Percentiles rank a stretch among this genome's conserved stretches.
Conservation (phyloP, 2,888 invertebrate genomes). For the Pyrochroa serraticornis region DNA sequence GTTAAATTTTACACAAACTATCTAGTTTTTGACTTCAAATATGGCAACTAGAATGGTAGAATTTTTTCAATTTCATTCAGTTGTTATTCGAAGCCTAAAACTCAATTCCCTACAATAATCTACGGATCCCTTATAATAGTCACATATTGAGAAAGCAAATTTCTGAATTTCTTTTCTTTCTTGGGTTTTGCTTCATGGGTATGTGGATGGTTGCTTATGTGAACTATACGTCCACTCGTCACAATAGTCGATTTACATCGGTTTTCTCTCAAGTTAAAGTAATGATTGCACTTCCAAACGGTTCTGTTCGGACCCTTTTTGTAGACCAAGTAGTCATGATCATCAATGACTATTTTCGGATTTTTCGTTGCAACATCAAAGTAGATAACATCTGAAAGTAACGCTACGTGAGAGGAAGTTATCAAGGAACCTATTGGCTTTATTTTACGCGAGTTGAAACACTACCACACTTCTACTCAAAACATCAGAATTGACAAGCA, state of each 20-base stretch:
- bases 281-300: conserved; percentile 45
- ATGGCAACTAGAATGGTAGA: too few species aligned
- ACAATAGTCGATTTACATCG: conserved; percentile 46
- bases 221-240: conserved; percentile 43
- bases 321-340: conserved; percentile 42
- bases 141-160: conserved; percentile 42
- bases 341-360: conserved; percentile 46
- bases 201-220: conserved; percentile 40
- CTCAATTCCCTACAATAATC: neutral
- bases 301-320: conserved; percentile 42
- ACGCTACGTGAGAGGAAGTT: neutral
- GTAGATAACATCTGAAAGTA: conserved; percentile 43
- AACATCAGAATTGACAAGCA: too few species aligned
- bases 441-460: too few species aligned
- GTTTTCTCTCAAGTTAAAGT: conserved; percentile 41
- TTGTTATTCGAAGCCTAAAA: too few species aligned
- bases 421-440: neutral
- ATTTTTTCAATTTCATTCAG: too few species aligned
- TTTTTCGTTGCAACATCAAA: conserved; percentile 47
- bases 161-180: conserved; percentile 36
- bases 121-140: conserved; percentile 37
- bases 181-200: conserved; percentile 42
- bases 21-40: too few species aligned
- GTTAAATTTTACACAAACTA: too few species aligned
- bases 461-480: too few species aligned